Percentiles rank a stretch among this genome's conserved stretches.
Evolutionary conservation across 2,888 invertebrate species (phyloP).

Genomic region (Leptarthrus brevirostris): DNA sequence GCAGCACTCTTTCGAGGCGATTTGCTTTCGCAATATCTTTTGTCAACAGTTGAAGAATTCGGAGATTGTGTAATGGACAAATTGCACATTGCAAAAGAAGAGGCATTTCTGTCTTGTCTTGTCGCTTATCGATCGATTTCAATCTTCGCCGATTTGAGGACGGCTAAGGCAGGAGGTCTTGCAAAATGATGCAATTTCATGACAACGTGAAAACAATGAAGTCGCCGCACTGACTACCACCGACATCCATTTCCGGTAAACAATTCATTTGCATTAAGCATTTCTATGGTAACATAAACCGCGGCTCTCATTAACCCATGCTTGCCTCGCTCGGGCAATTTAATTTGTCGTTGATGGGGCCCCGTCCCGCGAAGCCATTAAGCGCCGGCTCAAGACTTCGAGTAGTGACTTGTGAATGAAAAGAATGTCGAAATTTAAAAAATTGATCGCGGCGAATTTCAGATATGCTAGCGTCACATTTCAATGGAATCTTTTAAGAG

Average conservation of each 20-base stretch:
- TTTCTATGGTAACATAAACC: not conserved
- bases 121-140: not conserved
- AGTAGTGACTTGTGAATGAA: not conserved
- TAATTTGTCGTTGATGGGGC: not conserved
- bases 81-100: not conserved
- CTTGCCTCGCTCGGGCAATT: not conserved
- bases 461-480: not conserved
- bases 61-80: not conserved
- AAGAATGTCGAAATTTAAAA: not conserved
- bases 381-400: not conserved
- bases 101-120: too few relatives aligned
- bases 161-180: too few relatives aligned
- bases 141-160: not conserved
- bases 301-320: not conserved
- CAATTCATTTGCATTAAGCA: not conserved
- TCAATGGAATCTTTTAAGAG: not conserved
- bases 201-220: not conserved
- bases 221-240: not conserved
- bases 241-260: conserved; percentile 3
- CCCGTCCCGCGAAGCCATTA: not conserved
- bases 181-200: not conserved
- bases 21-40: not conserved
- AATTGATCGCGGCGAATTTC: not conserved
- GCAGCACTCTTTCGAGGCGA: not conserved
- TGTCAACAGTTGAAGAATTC: not conserved